Evolutionary conservation across 2,797 vertebrate species (phyloP).

Genomic region (Garrulus glandarius): DNA sequence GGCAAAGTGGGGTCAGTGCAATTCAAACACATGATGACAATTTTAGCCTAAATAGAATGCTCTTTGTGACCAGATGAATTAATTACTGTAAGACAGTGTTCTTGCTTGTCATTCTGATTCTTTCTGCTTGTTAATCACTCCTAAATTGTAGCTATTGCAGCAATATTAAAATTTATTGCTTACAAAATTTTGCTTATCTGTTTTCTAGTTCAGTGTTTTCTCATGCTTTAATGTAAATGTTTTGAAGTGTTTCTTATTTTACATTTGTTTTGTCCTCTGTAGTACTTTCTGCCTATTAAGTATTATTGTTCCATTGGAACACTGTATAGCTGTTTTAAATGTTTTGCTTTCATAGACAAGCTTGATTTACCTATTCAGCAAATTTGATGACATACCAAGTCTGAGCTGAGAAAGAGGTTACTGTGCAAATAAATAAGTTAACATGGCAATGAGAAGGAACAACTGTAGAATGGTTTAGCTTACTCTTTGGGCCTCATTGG

Average conservation of each 20-base stretch:
- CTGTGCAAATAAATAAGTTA: not conserved
- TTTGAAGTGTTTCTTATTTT: not conserved
- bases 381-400: not conserved
- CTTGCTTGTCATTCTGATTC: conserved; percentile 67
- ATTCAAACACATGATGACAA: conserved; percentile 61
- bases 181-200: not conserved
- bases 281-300: not conserved
- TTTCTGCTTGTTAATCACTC: conserved; percentile 66
- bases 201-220: not conserved
- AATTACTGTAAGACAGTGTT: conserved; percentile 68
- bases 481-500: not conserved
- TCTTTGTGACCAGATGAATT: conserved; percentile 67
- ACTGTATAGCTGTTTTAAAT: not conserved
- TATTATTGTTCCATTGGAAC: not conserved
- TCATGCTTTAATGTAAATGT: not conserved
- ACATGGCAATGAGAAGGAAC: not conserved
- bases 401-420: not conserved
- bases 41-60: conserved; percentile 64
- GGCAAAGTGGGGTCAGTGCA: conserved; percentile 65
- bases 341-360: not conserved
- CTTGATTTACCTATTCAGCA: not conserved
- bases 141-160: conserved; percentile 52
- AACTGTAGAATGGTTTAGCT: not conserved
- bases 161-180: conserved; percentile 47
- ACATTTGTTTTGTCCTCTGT: not conserved